Evolutionary conservation across 1,140 invertebrate genomes (phyloP), one percentile per base, ranked within the genome.

Genomic region (Papilio polytes): DNA sequence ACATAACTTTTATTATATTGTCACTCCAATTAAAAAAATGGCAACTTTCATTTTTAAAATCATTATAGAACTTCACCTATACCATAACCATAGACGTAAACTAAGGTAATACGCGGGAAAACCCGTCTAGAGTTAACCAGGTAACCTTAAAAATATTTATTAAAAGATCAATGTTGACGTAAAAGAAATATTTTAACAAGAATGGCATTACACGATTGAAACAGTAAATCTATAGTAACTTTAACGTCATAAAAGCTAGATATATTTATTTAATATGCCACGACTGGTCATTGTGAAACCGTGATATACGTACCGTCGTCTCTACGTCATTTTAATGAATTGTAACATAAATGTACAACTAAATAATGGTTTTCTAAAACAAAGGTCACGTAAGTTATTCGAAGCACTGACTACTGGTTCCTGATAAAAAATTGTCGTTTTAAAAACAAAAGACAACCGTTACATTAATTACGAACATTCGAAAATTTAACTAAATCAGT

Each of bases 401-500:
- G 7, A 41, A 41, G 36, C 36, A 41, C 6, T 8, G 36, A 12
- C 6, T 48, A 12, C 46, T 12, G 15, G 46, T 48, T 56, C 18
- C n/a, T 9, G n/a, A 56, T 20, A n/a, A 2, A 56, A 56, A 56
- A 53, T 18, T 18, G 15, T 53, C 6, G 18, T 18, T 53, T 53
- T 53, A 53, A 53, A 56, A 56, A 56, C 53, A 56, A 56, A 56
- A 20, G n/a, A 0, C 53, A 56, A 9, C 6, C 53, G n/a, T 9
- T 56, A 56, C n/a, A 20, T 63, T 63, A 31, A 70, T 70, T 31
- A 36, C 4, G 36, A 3, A 73, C 22, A 22, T 26, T 31, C 12
- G n/a, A 73, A 78, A 78, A 41, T 73, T 78, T 70, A n/a, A n/a
- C n/a, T n/a, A 70, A 70, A 70, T 70, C 63, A 15, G 26, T 70